Conservation (phyloP, 2,888 invertebrate species). For the Biston betularia region DNA sequence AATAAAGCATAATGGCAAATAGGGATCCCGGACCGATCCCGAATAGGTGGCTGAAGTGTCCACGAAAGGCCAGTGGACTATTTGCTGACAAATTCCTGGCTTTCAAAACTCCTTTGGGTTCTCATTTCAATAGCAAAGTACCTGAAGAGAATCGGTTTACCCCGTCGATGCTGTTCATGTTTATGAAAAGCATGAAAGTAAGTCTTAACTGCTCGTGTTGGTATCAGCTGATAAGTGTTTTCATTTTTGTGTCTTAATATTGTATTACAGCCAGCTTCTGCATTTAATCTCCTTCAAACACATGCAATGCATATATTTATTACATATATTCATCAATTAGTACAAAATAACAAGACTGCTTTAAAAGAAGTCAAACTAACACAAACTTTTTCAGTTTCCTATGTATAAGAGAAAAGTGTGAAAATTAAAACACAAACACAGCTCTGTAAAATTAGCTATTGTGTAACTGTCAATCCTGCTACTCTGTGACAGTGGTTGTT, state of each 20-base stretch:
- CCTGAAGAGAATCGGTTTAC: constrained; percentile 93
- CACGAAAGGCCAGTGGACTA: constrained; percentile 91
- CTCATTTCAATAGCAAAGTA: constrained; percentile 93
- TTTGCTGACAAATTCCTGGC: constrained; percentile 95
- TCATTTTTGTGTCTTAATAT: constrained; percentile 35
- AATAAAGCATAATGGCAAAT: constrained; percentile 65
- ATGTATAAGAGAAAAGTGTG: too few relatives aligned
- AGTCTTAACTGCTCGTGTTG: constrained; percentile 42
- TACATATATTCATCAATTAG: too few relatives aligned
- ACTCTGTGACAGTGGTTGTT: too few relatives aligned
- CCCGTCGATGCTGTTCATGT: constrained; percentile 94
- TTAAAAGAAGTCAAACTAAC: neutral
- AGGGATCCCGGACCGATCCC: constrained; percentile 89
- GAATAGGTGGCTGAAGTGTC: constrained; percentile 95
- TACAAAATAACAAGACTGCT: too few relatives aligned
- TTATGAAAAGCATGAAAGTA: constrained; percentile 92
- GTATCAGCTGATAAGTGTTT: constrained; percentile 45
- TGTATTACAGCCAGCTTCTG: neutral
- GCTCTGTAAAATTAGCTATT: too few relatives aligned
- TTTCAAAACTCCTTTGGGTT: constrained; percentile 96
- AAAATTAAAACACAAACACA: too few relatives aligned
- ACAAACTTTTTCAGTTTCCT: neutral
- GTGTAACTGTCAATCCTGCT: too few relatives aligned
- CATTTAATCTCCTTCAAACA: neutral
- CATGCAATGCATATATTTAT: too few relatives aligned